A percentile compares a stretch with the other conserved stretches of the same genome.
Conservation (phyloP, 2,888 invertebrate species). For the Coleophora deauratella region DNA sequence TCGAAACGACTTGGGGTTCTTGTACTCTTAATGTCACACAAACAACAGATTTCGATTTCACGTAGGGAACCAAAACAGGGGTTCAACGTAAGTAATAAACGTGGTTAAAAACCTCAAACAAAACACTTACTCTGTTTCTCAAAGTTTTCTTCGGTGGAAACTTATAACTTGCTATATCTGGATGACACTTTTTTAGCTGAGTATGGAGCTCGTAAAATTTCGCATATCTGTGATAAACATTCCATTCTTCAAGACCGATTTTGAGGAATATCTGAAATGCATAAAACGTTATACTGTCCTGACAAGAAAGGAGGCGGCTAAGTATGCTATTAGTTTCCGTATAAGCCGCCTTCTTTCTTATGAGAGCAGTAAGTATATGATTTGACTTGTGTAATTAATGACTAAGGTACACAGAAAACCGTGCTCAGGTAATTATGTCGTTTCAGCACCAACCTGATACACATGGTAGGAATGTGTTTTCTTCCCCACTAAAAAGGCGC, state of each 20-base stretch:
- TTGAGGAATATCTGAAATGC: constrained; percentile 81
- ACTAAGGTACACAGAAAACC: too few species aligned
- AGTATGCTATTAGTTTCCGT: too few species aligned
- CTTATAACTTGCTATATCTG: constrained; percentile 85
- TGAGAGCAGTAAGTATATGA: too few species aligned
- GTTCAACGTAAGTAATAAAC: too few species aligned
- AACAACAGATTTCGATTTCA: too few species aligned
- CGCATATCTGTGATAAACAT: constrained; percentile 94
- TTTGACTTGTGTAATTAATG: too few species aligned
- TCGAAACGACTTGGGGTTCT: too few species aligned
- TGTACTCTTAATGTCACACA: too few species aligned
- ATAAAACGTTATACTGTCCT: constrained; percentile 66
- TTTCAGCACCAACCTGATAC: constrained; percentile 79
- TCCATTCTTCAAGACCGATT: constrained; percentile 94
- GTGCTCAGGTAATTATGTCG: too few species aligned
- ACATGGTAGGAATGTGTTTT: constrained; percentile 88
- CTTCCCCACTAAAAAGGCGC: constrained; percentile 81
- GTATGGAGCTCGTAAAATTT: constrained; percentile 92
- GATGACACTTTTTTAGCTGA: constrained; percentile 87
- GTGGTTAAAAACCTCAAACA: background rate
- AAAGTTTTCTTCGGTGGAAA: constrained; percentile 97
- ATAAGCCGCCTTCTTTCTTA: too few species aligned
- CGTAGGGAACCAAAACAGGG: too few species aligned
- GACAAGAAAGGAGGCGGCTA: too few species aligned
- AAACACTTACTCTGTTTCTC: constrained; percentile 85